A percentile compares a stretch with the other conserved stretches of the same genome.
phyloP scores from a whole-genome alignment of 2,797 vertebrate genomes.

The Acanthiza pusilla region DNA sequence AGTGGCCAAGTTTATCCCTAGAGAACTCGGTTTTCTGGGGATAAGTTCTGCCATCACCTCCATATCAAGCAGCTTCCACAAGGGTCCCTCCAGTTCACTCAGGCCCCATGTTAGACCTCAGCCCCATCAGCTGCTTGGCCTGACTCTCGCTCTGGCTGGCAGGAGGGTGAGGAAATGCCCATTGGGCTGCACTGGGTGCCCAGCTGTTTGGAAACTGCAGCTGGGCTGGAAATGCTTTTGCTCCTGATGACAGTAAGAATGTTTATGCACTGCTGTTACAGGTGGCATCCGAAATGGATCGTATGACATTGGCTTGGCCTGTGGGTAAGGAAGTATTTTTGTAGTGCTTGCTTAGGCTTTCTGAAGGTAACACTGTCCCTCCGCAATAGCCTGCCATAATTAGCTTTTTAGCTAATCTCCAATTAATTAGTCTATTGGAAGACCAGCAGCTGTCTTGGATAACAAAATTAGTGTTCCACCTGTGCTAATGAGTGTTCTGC shows the following conservation, averaged over 20 bases:
- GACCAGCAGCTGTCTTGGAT: not conserved
- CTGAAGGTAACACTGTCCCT: not conserved
- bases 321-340: conserved; percentile 81
- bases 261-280: conserved; percentile 70
- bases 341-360: not conserved
- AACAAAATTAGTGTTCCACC: not conserved
- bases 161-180: not conserved
- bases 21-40: not conserved
- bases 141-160: not conserved
- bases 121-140: not conserved
- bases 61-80: not conserved
- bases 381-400: not conserved
- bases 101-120: not conserved
- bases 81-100: not conserved
- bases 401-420: not conserved
- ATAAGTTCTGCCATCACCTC: not conserved
- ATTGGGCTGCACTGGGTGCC: not conserved
- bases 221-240: not conserved
- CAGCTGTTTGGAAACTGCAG: not conserved
- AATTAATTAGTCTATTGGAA: not conserved
- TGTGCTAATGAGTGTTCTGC: not conserved
- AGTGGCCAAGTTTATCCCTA: not conserved
- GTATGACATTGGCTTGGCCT: conserved; percentile 90
- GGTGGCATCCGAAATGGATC: conserved; percentile 89
- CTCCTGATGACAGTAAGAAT: not conserved